Conservation (phyloP, 2,113 vertebrate genomes). For the Prunella himalayana region DNA sequence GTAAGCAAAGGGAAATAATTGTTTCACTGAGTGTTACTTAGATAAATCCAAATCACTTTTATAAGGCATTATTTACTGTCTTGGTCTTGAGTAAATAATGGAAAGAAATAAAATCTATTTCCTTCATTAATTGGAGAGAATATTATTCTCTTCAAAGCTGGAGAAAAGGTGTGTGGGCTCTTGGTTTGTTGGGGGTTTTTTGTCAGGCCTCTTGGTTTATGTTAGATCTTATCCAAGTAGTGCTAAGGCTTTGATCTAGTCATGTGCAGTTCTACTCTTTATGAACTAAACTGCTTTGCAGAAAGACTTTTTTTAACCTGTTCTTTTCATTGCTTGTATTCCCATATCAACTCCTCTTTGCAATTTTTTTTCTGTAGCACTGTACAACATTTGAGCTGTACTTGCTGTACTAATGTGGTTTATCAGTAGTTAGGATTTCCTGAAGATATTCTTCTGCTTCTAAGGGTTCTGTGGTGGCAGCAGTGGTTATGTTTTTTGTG, state of each 20-base stretch:
- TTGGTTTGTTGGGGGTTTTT: not conserved
- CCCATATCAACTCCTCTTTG: not conserved
- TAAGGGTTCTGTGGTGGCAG: not conserved
- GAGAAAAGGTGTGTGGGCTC: not conserved
- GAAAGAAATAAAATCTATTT: not conserved
- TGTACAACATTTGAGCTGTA: not conserved
- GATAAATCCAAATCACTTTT: not conserved
- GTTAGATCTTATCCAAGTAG: not conserved
- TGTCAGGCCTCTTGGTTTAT: not conserved
- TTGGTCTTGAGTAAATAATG: not conserved
- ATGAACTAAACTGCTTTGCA: not conserved
- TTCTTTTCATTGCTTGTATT: not conserved
- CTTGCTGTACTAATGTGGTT: not conserved
- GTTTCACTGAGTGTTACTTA: not conserved
- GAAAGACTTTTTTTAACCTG: not conserved
- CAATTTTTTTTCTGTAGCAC: not conserved
- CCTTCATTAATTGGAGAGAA: not conserved
- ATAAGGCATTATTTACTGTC: not conserved
- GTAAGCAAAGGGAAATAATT: not conserved
- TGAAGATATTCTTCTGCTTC: not conserved
- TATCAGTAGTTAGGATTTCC: not conserved
- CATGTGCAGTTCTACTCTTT: not conserved
- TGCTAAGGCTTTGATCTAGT: not conserved
- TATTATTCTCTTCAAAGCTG: not conserved
- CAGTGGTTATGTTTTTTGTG: not conserved